phyloP scores from a whole-genome alignment of 2,797 vertebrate genomes.

The Neosalanx taihuensis region DNA sequence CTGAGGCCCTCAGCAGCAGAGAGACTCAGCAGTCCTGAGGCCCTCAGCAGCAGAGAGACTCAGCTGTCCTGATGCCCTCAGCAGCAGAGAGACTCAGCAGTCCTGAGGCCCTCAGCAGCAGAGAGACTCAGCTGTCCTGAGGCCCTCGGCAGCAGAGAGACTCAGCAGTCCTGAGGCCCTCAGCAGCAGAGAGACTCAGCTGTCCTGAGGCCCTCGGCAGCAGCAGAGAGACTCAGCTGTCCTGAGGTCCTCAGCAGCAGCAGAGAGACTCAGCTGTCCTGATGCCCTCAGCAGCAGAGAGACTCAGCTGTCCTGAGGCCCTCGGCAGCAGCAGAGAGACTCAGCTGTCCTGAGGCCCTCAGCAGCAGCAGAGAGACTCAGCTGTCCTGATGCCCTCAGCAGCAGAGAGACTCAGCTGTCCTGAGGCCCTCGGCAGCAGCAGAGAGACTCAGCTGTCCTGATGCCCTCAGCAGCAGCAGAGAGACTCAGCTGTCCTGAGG shows the following conservation, averaged over 20 bases:
- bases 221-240: not conserved
- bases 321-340: not conserved
- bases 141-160: not conserved
- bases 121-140: not conserved
- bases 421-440: too few species aligned
- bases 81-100: not conserved
- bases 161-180: too few species aligned
- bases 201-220: not conserved
- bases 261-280: not conserved
- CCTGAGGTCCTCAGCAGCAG: not conserved
- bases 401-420: not conserved
- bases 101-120: not conserved
- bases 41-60: not conserved
- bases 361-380: not conserved
- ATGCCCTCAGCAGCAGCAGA: not conserved
- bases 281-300: not conserved
- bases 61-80: too few species aligned
- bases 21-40: too few species aligned
- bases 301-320: too few species aligned
- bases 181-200: not conserved
- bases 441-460: not conserved
- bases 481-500: not conserved
- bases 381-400: not conserved
- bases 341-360: not conserved
- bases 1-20: not conserved